These are phyloP conservation scores for Gallinago stenura DNA, from an alignment of 2,797 vertebrate genomes.

Conservation along the genomic window DNA sequence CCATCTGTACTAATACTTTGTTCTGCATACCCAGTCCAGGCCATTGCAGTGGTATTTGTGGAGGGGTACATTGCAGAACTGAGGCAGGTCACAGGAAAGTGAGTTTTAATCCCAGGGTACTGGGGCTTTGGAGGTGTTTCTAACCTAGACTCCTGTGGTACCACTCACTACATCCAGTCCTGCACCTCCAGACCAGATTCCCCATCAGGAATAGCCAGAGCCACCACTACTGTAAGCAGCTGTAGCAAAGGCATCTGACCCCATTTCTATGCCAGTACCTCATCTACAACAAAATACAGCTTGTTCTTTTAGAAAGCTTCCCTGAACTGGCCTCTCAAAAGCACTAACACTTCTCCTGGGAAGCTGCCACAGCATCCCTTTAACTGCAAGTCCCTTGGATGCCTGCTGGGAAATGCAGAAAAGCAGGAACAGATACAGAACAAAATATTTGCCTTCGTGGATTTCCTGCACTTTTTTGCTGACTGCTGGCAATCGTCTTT, in stretches of 20 bases:
- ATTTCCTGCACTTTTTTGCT: background rate
- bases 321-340: background rate
- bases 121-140: background rate
- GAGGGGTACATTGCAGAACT: background rate
- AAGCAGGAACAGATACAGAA: background rate
- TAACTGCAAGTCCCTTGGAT: background rate
- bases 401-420: background rate
- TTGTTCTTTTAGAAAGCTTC: background rate
- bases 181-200: background rate
- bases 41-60: background rate
- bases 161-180: background rate
- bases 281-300: background rate
- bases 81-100: background rate
- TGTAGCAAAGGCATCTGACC: background rate
- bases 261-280: background rate
- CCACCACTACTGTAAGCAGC: background rate
- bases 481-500: background rate
- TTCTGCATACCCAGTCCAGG: background rate
- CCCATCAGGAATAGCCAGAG: background rate
- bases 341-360: background rate
- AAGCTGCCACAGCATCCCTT: background rate
- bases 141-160: background rate
- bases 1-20: background rate
- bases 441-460: background rate
- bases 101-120: background rate